These are phyloP conservation scores for Acleris cristana DNA, from an alignment of 2,888 invertebrate genomes.

Conservation along the genomic window DNA sequence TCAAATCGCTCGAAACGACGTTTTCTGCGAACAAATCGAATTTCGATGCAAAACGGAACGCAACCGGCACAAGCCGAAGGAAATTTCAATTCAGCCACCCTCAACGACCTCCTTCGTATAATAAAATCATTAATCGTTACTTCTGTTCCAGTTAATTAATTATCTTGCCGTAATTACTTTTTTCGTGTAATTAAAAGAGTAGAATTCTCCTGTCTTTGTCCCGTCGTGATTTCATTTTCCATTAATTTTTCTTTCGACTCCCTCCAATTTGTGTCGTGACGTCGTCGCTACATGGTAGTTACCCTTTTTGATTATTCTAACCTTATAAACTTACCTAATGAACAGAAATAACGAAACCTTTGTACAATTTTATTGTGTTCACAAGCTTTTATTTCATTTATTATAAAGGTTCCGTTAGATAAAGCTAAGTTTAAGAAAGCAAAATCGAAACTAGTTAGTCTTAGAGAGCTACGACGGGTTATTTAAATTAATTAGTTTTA, in stretches of 20 bases:
- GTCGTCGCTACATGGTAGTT: slow-evolving; percentile 76
- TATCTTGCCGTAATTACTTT: slow-evolving; percentile 84
- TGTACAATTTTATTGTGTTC: slow-evolving; percentile 60
- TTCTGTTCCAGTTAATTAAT: slow-evolving; percentile 84
- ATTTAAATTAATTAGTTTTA: slow-evolving; percentile 19
- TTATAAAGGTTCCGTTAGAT: slow-evolving; percentile 8
- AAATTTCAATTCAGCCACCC: slow-evolving; percentile 76
- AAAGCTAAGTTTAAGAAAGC: slow-evolving; percentile 22
- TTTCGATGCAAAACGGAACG: slow-evolving; percentile 68
- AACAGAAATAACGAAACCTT: slow-evolving; percentile 66
- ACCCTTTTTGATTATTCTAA: slow-evolving; percentile 80
- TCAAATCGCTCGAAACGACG: slow-evolving; percentile 67
- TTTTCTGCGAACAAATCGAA: slow-evolving; percentile 66
- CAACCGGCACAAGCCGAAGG: slow-evolving; percentile 61
- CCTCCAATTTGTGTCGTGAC: slow-evolving; percentile 85
- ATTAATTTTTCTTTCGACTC: slow-evolving; percentile 84
- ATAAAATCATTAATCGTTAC: slow-evolving; percentile 85
- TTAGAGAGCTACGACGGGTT: slow-evolving; percentile 11
- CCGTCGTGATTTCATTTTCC: slow-evolving; percentile 83
- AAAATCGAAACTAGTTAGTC: slow-evolving; percentile 28
- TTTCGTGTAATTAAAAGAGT: slow-evolving; percentile 85
- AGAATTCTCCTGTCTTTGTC: slow-evolving; percentile 83
- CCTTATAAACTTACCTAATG: slow-evolving; percentile 82
- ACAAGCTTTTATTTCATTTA: slow-evolving; percentile 44
- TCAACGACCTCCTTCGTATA: slow-evolving; percentile 80